Percentiles rank a stretch among this genome's conserved stretches.
phyloP scores from a whole-genome alignment of 2,113 vertebrate genomes.

The Oophaga pumilio region DNA sequence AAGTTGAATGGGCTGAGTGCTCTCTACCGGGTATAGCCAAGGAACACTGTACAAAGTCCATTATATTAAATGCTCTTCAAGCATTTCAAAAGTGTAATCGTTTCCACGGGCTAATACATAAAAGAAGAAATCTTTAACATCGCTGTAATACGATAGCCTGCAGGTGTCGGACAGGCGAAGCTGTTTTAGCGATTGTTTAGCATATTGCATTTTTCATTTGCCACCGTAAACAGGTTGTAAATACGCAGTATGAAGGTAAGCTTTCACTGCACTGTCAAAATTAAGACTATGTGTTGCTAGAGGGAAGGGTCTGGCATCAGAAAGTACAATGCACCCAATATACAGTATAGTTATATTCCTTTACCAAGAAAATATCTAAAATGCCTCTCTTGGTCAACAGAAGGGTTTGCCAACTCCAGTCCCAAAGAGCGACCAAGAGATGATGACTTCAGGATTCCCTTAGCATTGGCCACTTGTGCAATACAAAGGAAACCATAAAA shows the following conservation, averaged over 20 bases:
- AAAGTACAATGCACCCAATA: background rate
- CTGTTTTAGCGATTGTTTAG: constrained; percentile 69
- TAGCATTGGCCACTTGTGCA: too few relatives aligned
- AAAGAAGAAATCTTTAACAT: constrained; percentile 69
- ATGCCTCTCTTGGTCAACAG: too few relatives aligned
- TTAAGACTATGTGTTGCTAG: background rate
- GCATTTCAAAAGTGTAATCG: constrained; percentile 77
- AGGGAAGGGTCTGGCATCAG: background rate
- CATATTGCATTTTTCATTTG: constrained; percentile 80
- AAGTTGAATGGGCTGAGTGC: constrained; percentile 80
- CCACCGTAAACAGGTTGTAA: constrained; percentile 71
- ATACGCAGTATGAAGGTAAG: background rate
- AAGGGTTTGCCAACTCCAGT: too few relatives aligned
- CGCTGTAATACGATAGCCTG: constrained; percentile 71
- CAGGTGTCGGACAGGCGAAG: constrained; percentile 64
- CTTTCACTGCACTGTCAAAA: background rate
- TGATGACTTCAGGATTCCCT: too few relatives aligned
- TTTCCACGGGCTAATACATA: constrained; percentile 79
- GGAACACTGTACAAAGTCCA: constrained; percentile 77
- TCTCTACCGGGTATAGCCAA: constrained; percentile 78
- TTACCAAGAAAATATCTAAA: too few relatives aligned
- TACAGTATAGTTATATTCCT: background rate
- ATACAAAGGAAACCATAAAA: too few relatives aligned
- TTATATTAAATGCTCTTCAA: constrained; percentile 79
- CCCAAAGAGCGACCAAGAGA: too few relatives aligned